phyloP scores from a whole-genome alignment of 2,888 invertebrate genomes.

The Loripinus fragilis region DNA sequence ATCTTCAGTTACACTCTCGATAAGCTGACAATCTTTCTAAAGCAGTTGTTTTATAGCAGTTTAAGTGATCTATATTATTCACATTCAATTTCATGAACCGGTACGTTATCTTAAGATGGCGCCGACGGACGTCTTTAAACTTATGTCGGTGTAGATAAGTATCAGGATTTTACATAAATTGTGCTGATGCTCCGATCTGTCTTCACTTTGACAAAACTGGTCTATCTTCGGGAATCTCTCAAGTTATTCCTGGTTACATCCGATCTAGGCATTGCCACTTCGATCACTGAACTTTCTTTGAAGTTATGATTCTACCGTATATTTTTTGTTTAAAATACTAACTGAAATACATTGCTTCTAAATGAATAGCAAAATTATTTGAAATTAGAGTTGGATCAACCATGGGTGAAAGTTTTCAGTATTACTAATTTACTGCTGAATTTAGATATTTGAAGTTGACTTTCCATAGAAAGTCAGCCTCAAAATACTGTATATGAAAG shows the following conservation, averaged over 20 bases:
- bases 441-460: too few species aligned
- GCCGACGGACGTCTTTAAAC: slow-evolving; percentile 10
- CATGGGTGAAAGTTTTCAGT: too few species aligned
- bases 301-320: too few species aligned
- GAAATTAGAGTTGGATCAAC: too few species aligned
- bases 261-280: neutral
- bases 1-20: slow-evolving; percentile 1
- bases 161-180: slow-evolving; percentile 17
- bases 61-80: slow-evolving; percentile 41
- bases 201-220: slow-evolving; percentile 2
- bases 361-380: too few species aligned
- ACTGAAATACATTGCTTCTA: too few species aligned
- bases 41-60: slow-evolving; percentile 14
- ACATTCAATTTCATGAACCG: slow-evolving; percentile 37
- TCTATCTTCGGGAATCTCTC: neutral
- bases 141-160: neutral
- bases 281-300: neutral
- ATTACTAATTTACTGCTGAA: too few species aligned
- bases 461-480: too few species aligned
- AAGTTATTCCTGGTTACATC: neutral
- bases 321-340: too few species aligned
- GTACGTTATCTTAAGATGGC: slow-evolving; percentile 11
- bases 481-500: too few species aligned
- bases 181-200: slow-evolving; percentile 4
- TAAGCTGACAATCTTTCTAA: neutral